phyloP scores from a whole-genome alignment of 2,797 vertebrate genomes.

The Dicrostonyx torquatus region DNA sequence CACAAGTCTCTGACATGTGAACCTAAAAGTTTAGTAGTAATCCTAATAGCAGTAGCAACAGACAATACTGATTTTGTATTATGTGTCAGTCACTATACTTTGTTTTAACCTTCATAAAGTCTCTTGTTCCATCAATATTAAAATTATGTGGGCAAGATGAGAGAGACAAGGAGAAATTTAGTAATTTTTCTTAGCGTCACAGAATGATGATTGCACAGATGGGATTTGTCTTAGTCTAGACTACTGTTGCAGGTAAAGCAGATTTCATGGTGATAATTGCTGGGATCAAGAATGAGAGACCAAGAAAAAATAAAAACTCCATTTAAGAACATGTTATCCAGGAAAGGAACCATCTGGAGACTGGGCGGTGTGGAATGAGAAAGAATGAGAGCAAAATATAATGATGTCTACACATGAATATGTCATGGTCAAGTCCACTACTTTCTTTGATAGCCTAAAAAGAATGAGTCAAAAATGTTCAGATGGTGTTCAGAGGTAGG shows the following conservation, averaged over 20 bases:
- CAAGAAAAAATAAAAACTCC: neutral
- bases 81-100: neutral
- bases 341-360: neutral
- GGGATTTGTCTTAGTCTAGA: slow-evolving; percentile 6
- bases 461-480: neutral
- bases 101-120: slow-evolving; percentile 32
- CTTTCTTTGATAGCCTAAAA: neutral
- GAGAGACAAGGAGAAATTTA: neutral
- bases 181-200: slow-evolving; percentile 38
- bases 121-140: neutral
- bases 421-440: neutral
- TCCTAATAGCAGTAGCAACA: neutral
- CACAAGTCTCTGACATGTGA: slow-evolving; percentile 19
- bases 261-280: neutral
- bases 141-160: neutral
- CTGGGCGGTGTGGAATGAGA: too few species aligned
- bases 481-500: too few species aligned
- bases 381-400: neutral
- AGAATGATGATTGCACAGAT: neutral
- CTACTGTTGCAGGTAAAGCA: slow-evolving; percentile 1
- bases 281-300: neutral
- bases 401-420: neutral
- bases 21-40: neutral
- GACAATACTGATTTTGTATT: slow-evolving; percentile 40
- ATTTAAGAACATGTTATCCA: neutral